Conservation (phyloP, 2,113 vertebrate genomes). For the Carassius gibelio region DNA sequence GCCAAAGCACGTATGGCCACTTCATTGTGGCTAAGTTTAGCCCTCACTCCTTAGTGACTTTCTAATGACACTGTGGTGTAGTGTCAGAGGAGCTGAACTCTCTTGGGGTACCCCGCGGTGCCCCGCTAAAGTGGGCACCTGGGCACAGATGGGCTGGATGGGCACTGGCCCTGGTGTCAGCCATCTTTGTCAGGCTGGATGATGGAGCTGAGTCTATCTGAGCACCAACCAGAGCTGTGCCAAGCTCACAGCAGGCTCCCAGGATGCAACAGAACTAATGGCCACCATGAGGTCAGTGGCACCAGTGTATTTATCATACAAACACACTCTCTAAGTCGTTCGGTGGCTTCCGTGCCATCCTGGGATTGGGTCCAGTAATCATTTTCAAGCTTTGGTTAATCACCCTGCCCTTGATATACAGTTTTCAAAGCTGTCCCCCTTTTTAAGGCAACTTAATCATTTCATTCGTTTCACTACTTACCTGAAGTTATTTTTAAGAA, state of each 20-base stretch:
- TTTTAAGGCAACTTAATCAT: background rate
- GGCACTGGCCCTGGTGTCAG: slow-evolving; percentile 68
- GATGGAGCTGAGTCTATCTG: slow-evolving; percentile 76
- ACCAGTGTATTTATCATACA: slow-evolving; percentile 65
- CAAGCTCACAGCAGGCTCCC: slow-evolving; percentile 75
- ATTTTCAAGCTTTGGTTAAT: slow-evolving; percentile 51
- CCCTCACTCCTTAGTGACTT: slow-evolving; percentile 62
- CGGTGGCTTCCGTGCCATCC: slow-evolving; percentile 34
- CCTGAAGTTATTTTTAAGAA: slow-evolving; percentile 7
- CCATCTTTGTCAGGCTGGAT: slow-evolving; percentile 80
- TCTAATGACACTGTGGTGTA: slow-evolving; percentile 61
- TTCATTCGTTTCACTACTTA: background rate
- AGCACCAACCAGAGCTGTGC: slow-evolving; percentile 77
- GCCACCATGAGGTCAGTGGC: slow-evolving; percentile 58
- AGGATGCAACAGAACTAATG: slow-evolving; percentile 57
- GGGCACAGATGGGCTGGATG: slow-evolving; percentile 76
- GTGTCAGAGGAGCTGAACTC: slow-evolving; percentile 66
- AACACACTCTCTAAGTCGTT: slow-evolving; percentile 65
- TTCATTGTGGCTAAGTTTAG: slow-evolving; percentile 44
- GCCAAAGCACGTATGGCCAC: background rate
- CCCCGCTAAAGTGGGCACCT: slow-evolving; percentile 64
- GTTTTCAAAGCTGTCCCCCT: slow-evolving; percentile 30
- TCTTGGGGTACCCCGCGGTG: slow-evolving; percentile 57
- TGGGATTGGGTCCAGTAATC: slow-evolving; percentile 45
- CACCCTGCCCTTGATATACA: slow-evolving; percentile 37